Evolutionary conservation across 2,113 vertebrate species (phyloP), one percentile per base, ranked within the genome.

Genomic region (Syngnathus typhle): DNA sequence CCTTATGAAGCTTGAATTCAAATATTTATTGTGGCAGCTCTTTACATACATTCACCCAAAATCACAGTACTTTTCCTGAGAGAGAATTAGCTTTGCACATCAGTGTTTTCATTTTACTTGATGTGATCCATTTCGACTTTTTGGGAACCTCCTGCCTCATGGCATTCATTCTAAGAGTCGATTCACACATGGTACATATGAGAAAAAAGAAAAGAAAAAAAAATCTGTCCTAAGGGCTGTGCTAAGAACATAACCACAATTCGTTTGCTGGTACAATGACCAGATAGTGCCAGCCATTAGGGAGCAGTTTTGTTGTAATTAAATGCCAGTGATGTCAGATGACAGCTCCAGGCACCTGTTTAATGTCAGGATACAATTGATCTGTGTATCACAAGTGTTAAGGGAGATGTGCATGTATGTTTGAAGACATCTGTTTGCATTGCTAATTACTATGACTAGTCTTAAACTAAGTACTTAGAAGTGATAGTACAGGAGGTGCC

Each of bases 281-380:
- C 13, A 19, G 56, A 63, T 65, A 21, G 58, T 76, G 83, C 80
- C 79, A 82, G 65, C 74, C 41, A 64, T 76, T 78, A 68, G 71
- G 70, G 68, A 74, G 71, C 74, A 68, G 65, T 38, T 74, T 54
- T 70, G 66, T 74, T 72, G 74, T 73, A 55, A 60, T 73, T 56
- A 56, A 66, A 76, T 46, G 72, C 71, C 61, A 41, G 41, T 1
- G 19, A 49, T 38, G 56, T 74, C 82, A 80, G 77, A 81, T 78
- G 77, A 43, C 60, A n/a, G 61, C 69, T 56, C 72, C 74, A 78
- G 68, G 74, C 85, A 87, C 85, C 82, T 84, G 82, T 63, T 69
- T 36, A 56, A 74, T 52, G 44, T 12, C 60, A 70, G 65, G 74
- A 74, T 18, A 15, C 64, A 65, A 52, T 36, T 36, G 6, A 59